Conservation (phyloP, 2,113 vertebrate genomes). For the Dasyurus viverrinus region DNA sequence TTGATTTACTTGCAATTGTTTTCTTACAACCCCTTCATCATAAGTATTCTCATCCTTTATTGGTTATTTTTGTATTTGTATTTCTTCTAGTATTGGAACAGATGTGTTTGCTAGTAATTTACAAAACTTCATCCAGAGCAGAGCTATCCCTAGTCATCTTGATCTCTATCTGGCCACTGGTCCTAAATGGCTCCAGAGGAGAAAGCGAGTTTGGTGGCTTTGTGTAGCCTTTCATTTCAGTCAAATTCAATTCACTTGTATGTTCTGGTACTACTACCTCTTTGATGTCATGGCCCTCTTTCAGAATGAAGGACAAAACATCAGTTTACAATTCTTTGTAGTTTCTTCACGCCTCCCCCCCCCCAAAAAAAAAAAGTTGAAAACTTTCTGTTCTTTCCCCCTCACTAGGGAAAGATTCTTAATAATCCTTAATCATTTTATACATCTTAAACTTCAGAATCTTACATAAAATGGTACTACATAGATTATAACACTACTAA, state of each 20-base stretch:
- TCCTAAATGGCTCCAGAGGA: too few species aligned
- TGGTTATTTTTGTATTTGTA: not conserved
- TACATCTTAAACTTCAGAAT: not conserved
- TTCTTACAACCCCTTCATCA: not conserved
- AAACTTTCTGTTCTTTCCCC: not conserved
- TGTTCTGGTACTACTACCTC: too few species aligned
- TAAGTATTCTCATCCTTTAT: not conserved
- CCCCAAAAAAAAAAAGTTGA: not conserved
- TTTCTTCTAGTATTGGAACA: not conserved
- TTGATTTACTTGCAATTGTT: not conserved
- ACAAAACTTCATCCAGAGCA: not conserved
- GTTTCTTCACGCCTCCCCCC: too few species aligned
- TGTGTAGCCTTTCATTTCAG: too few species aligned
- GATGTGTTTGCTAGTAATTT: not conserved
- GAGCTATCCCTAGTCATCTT: too few species aligned
- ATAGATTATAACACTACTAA: not conserved
- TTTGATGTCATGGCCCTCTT: too few species aligned
- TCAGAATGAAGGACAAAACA: too few species aligned
- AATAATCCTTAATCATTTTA: not conserved
- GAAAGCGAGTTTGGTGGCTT: too few species aligned
- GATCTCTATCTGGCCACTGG: too few species aligned
- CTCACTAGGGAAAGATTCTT: not conserved
- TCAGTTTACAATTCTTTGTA: not conserved
- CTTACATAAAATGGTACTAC: not conserved
- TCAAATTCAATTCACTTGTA: too few species aligned